Base-by-base conservation (phyloP, 2,888 invertebrate genomes). In the Zootermopsis nevadensis region DNA sequence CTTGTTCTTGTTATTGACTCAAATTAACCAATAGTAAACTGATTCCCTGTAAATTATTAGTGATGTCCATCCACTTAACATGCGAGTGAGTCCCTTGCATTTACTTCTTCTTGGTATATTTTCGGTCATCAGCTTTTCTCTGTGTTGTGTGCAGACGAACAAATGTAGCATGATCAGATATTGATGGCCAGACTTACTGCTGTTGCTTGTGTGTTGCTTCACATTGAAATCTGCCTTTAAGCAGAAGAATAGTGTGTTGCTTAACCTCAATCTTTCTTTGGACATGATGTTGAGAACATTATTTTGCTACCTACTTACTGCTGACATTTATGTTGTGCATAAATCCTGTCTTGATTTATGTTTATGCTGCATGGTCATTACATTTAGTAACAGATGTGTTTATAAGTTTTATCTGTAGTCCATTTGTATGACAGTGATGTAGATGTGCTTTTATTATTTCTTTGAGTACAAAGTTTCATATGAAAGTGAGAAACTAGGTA, bases 81-180 rank as follows among this genome's bases (percentile, higher is more conserved):
- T 77, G 74, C 66, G 60, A 27, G 76, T 76, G 72, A 77, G 33
- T 77, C 33, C 66, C 79, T 15, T 60, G 79, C 79, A 79, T 79
- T 79, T 66, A n/a, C 55, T 60, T 79, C 31, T 60, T 72, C 15
- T 55, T 60, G 55, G n/a, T 79, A 24, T 35, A 24, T n/a, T 79
- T 27, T 27, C 33, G 66, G 22, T n/a, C 77, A 38, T 48, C 12
- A 38, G 35, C 79, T 35, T 79, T 24, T 48, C 19, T 42, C 77
- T 1, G 30, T 55, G 22, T 31, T 33, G 31, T 53, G 30, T 24
- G 48, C 24, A 10, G 42, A 35, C 10, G 48, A 8, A n/a, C 42
- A 6, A 67, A 35, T 80, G 38, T 38, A 67, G 80, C 80, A 80
- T 66, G 80, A 67, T 80, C 80, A 27, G 19, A 27, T 35, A 60